Evolutionary conservation across 2,113 vertebrate genomes (phyloP).

Genomic region (Lagopus muta): DNA sequence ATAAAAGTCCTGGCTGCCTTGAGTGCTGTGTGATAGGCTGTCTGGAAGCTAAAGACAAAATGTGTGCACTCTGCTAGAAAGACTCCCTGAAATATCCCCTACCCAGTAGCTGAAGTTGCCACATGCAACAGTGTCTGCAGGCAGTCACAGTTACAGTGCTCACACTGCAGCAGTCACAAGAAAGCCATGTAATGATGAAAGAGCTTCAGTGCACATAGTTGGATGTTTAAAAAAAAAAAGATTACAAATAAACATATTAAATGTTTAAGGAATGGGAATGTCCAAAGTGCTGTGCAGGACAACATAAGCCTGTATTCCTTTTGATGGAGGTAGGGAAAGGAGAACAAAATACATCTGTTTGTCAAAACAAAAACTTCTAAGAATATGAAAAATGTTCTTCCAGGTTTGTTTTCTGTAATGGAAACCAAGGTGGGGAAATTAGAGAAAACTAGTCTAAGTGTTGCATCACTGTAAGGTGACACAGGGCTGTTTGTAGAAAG

Average conservation of each 20-base stretch:
- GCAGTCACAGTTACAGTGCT: constrained; percentile 61
- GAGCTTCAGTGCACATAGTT: neutral
- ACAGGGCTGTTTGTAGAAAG: neutral
- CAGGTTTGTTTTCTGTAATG: neutral
- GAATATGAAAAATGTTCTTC: neutral
- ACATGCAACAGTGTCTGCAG: constrained; percentile 68
- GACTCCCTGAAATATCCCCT: constrained; percentile 23
- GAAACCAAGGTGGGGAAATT: neutral
- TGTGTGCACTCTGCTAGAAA: constrained; percentile 13
- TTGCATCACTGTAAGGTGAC: neutral
- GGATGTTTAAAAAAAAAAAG: neutral
- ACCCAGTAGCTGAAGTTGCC: constrained; percentile 73
- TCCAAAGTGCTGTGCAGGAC: neutral
- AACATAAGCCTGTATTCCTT: constrained; percentile 10
- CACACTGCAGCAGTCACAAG: neutral
- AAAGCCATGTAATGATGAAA: constrained; percentile 21
- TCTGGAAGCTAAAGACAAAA: constrained; percentile 66
- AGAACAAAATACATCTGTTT: neutral
- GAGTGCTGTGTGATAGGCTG: constrained; percentile 62
- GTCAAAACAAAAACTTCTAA: neutral
- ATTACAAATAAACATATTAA: neutral
- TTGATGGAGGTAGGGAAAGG: neutral
- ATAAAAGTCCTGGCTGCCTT: constrained; percentile 68
- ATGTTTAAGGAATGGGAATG: constrained; percentile 7
- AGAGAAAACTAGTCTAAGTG: neutral